Evolutionary conservation across 2,888 invertebrate species (phyloP).

Genomic region (Leucophora obtusa): DNA sequence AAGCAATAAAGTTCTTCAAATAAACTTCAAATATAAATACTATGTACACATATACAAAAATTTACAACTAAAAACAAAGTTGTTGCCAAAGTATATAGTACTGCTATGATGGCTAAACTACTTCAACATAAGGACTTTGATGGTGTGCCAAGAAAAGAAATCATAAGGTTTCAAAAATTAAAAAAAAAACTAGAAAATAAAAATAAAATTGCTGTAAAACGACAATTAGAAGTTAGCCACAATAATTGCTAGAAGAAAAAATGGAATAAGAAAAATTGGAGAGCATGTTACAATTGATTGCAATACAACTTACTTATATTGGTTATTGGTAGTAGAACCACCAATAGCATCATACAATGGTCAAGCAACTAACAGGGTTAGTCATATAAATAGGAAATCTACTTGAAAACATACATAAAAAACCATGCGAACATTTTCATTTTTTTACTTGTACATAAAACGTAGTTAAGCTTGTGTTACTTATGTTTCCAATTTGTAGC

Average conservation of each 20-base stretch:
- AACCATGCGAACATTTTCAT: no score
- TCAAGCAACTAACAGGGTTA: conserved; percentile 28
- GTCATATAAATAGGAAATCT: conserved; percentile 2
- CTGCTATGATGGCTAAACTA: conserved; percentile 15
- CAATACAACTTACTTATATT: conserved; percentile 15
- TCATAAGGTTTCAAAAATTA: not conserved
- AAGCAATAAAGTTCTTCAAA: conserved; percentile 46
- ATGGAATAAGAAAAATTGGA: not conserved
- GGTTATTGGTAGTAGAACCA: conserved; percentile 46
- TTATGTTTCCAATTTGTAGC: no score
- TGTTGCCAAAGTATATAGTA: conserved; percentile 42
- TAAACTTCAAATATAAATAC: conserved; percentile 20
- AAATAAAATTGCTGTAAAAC: conserved; percentile 47
- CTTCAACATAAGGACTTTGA: conserved; percentile 25
- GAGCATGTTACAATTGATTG: conserved; percentile 9
- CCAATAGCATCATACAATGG: conserved; percentile 19
- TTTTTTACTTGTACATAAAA: no score
- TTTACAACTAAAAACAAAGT: conserved; percentile 11
- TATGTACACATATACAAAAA: conserved; percentile 7
- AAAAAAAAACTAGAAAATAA: conserved; percentile 15
- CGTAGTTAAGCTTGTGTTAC: no score
- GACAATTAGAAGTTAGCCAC: conserved; percentile 60
- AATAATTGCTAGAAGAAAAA: conserved; percentile 36
- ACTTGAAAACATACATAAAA: not conserved
- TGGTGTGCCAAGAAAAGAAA: conserved; percentile 43